These are phyloP conservation scores for Parapristionchus giblindavisi DNA, from an alignment of 2,888 invertebrate genomes.

Conservation along the genomic window DNA sequence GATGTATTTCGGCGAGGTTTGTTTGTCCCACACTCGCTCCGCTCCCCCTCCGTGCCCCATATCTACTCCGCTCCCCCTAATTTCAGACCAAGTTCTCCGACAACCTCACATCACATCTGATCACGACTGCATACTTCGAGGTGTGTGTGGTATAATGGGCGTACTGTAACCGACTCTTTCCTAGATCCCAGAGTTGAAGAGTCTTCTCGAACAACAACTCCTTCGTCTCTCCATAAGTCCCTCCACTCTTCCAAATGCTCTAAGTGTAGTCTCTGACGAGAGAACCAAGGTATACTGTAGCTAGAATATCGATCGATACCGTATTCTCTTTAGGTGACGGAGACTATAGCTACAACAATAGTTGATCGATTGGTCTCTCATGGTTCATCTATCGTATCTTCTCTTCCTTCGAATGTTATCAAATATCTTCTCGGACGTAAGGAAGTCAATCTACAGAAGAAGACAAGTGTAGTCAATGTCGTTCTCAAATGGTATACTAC, in stretches of 20 bases:
- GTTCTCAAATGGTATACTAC: conserved; percentile 24
- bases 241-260: neutral
- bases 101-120: conserved; percentile 20
- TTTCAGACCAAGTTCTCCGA: conserved; percentile 14
- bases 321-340: too few relatives aligned
- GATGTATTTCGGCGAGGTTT: conserved; percentile 34
- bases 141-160: neutral
- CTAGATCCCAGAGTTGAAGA: conserved; percentile 17
- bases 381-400: too few relatives aligned
- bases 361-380: too few relatives aligned
- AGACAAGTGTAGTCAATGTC: neutral
- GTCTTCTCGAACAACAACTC: conserved; percentile 30
- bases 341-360: too few relatives aligned
- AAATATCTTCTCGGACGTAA: conserved; percentile 15
- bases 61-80: neutral
- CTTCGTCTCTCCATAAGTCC: neutral
- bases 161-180: conserved; percentile 24
- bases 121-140: conserved; percentile 26
- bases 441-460: neutral
- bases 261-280: neutral
- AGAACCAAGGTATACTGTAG: conserved; percentile 27
- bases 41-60: neutral
- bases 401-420: neutral
- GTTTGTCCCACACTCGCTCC: neutral
- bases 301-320: too few relatives aligned